These are phyloP conservation scores for Etheostoma perlongum DNA, from an alignment of 2,797 vertebrate genomes.

Conservation along the genomic window DNA sequence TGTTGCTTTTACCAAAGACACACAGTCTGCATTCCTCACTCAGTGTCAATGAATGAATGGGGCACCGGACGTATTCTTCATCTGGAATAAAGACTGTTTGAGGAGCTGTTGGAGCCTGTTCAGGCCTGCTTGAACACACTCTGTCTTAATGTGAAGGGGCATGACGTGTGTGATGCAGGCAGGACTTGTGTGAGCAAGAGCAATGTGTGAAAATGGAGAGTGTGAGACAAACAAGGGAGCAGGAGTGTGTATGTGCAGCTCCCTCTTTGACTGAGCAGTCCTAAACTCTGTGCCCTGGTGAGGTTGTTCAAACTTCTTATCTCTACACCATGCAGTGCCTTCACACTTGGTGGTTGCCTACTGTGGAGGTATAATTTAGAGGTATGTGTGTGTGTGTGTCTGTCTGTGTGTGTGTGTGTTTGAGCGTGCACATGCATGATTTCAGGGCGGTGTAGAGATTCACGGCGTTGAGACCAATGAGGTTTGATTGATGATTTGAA, in stretches of 20 bases:
- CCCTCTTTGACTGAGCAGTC: conserved; percentile 51
- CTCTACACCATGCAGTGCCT: conserved; percentile 44
- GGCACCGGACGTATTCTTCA: conserved; percentile 37
- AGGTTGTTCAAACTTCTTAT: conserved; percentile 55
- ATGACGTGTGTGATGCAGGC: conserved; percentile 57
- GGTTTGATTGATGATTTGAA: conserved; percentile 61
- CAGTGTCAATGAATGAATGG: conserved; percentile 60
- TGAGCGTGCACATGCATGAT: neutral
- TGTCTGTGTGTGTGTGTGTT: neutral
- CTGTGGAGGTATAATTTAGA: conserved; percentile 55
- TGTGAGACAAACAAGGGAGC: conserved; percentile 48
- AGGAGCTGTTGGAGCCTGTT: conserved; percentile 58
- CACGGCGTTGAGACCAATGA: conserved; percentile 59
- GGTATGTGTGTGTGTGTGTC: neutral
- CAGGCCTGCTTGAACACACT: conserved; percentile 53
- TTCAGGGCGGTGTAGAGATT: conserved; percentile 15
- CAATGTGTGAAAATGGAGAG: conserved; percentile 41
- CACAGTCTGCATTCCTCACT: conserved; percentile 35
- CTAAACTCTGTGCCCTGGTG: conserved; percentile 78
- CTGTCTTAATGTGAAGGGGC: conserved; percentile 48
- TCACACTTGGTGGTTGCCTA: conserved; percentile 39
- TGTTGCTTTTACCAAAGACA: conserved; percentile 51
- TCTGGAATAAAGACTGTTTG: conserved; percentile 64
- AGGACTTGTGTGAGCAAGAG: conserved; percentile 41
- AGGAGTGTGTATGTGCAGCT: conserved; percentile 8